Percentiles rank a stretch among this genome's conserved stretches.
Conservation (phyloP, 1,140 invertebrate species). For the Bombus huntii region DNA sequence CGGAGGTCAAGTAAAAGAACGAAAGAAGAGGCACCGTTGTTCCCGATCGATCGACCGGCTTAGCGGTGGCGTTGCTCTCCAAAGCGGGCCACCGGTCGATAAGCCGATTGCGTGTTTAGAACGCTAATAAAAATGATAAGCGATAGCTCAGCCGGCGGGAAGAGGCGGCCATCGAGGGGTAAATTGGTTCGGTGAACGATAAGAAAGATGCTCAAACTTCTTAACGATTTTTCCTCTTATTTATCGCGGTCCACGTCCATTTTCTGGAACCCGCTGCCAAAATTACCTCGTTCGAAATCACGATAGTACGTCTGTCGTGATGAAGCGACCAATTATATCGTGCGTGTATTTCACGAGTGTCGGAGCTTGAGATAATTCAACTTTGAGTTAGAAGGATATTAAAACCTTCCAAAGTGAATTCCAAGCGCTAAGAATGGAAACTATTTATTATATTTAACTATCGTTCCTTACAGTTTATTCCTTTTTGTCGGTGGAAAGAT, state of each 20-base stretch:
- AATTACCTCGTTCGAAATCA: not conserved
- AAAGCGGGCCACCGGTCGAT: not conserved
- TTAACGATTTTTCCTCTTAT: not conserved
- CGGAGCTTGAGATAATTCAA: not conserved
- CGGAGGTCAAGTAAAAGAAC: no score
- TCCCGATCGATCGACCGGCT: conserved; percentile 5
- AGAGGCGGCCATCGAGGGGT: not conserved
- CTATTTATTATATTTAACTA: no score
- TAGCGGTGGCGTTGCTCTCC: conserved; percentile 18
- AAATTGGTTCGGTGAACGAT: conserved; percentile 19
- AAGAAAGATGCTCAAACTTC: conserved; percentile 4
- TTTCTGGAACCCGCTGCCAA: not conserved
- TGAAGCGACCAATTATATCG: not conserved
- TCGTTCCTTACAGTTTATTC: no score
- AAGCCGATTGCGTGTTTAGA: conserved; percentile 38
- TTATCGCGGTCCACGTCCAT: not conserved
- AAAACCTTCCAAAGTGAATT: no score
- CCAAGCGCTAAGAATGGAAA: no score
- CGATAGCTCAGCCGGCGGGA: not conserved
- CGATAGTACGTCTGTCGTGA: not conserved
- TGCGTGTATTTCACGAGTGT: not conserved
- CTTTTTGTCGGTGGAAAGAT: no score
- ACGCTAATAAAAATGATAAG: conserved; percentile 40
- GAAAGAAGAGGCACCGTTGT: not conserved
- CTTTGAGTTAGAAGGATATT: not conserved